Base-by-base conservation (phyloP, 2,113 vertebrate species). In the Equus przewalskii region DNA sequence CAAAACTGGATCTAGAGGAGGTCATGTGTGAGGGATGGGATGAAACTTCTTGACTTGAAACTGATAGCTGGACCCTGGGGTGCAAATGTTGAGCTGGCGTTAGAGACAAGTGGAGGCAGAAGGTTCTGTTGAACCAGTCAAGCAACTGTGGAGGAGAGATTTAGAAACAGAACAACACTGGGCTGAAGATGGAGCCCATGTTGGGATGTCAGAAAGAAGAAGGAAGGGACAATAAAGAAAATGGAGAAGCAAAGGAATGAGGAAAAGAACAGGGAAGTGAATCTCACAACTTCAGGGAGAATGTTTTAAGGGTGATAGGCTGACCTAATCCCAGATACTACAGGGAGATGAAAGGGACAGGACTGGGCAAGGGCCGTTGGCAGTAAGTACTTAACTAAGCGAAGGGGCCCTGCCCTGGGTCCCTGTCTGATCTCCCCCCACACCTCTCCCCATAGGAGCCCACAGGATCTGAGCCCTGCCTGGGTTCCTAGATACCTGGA, bases 21-120 rank as follows among this genome's bases (percentile, higher is more conserved):
- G 33, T 51, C 44, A 19, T 0, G 2, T 8, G 51, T 28, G 28
- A 73, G 49, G 28, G 19, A 16, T 2, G 3, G 1, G 22, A 26
- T 0, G 86, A 60, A 28, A 12, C 41, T 7, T 51, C 89, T 44
- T n/a, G 58, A 22, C 1, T 22, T 26, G 13, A 12, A 58, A 10
- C 7, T 10, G 11, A 8, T 26, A 2, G 13, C 73, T 15, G 30
- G 51, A 22, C 26, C 54, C 0, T 5, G 24, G 30, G 36, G 8
- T 10, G 33, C 22, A 36, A 1, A 3, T 2, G 54, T 2, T 14
- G 28, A 46, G 41, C 28, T 6, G n/a, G 10, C 21, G 0, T 3
- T 16, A 62, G 62, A n/a, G 33, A n/a, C 6, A 9, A 15, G 0
- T 2, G 14, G 18, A 54, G 13, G 12, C 51, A 54, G 51, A 16